Base-by-base conservation (phyloP, 2,113 vertebrate species). In the Cinclus cinclus region DNA sequence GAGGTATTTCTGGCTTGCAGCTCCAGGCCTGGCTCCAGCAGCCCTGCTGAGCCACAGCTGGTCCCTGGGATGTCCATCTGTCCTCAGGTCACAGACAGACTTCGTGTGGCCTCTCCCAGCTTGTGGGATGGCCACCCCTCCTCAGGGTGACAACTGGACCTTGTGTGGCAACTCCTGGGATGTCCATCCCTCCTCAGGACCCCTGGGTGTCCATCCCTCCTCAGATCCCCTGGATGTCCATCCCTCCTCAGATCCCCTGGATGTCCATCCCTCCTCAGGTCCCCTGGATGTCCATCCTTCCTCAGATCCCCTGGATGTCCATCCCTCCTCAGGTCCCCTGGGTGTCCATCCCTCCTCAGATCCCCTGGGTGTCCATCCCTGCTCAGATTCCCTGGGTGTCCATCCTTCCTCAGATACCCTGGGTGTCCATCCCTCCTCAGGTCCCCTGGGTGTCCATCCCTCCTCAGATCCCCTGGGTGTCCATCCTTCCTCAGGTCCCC, bases 131-230 rank as follows among this genome's bases (percentile, higher is more conserved):
- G 1, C 46, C 31, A 15, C 9, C 22, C 17, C 18, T 41, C 6
- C 53, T 41, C 0, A 0, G 30, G 18, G 19, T 19, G 44, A n/a
- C 55, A 69, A 23, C 42, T 0, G 0, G 27, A 20, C 39, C 20
- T n/a, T 0, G 15, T 18, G 46, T 41, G 46, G 11, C 46, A 3
- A 3, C 11, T 35, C 31, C 74, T 41, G 22, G 27, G 16, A 25
- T 15, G 46, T 0, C 44, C n/a, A 30, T 24, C 15, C 28, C 16
- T 39, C 6, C 52, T 37, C 35, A 37, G 35, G 28, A 28, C 15
- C 25, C 25, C 8, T 50, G 27, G 16, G 20, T 15, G 46, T 0
- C 44, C n/a, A 30, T 24, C 15, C 28, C 12, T 39, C 7, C 52
- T 24, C 35, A 37, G 35, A 37, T 37, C 35, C 35, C 35, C 35